Evolutionary conservation across 2,113 vertebrate species (phyloP).

Genomic region (Gallinago undulata): DNA sequence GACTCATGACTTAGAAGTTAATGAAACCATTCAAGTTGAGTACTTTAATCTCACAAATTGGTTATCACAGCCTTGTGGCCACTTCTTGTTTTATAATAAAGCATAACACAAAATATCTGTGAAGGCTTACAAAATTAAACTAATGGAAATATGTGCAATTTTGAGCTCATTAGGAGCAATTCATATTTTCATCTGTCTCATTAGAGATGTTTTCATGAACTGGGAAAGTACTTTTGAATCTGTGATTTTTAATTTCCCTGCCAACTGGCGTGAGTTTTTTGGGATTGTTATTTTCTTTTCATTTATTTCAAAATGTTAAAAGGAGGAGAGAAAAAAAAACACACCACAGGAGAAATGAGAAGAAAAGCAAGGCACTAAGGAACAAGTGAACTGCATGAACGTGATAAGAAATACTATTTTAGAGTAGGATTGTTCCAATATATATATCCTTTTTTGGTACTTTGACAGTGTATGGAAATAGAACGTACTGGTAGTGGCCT

Average conservation of each 20-base stretch:
- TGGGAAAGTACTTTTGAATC: conserved; percentile 73
- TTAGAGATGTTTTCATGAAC: conserved; percentile 78
- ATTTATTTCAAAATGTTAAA: conserved; percentile 67
- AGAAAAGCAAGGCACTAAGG: conserved; percentile 8
- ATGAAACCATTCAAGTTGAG: conserved; percentile 77
- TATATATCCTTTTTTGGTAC: neutral
- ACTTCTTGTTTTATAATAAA: conserved; percentile 81
- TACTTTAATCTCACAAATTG: conserved; percentile 81
- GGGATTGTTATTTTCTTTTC: conserved; percentile 64
- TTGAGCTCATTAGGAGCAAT: conserved; percentile 79
- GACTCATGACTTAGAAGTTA: conserved; percentile 75
- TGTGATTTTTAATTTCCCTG: conserved; percentile 65
- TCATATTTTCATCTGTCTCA: conserved; percentile 81
- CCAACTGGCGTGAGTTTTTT: conserved; percentile 57
- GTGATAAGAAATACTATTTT: conserved; percentile 22
- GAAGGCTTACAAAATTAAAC: conserved; percentile 80
- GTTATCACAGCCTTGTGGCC: conserved; percentile 82
- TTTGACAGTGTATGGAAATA: neutral
- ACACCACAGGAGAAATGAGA: neutral
- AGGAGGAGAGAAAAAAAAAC: neutral
- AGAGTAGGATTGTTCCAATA: neutral
- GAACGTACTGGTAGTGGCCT: neutral
- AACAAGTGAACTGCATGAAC: neutral
- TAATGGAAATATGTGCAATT: conserved; percentile 73
- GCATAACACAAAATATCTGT: conserved; percentile 79